Evolutionary conservation across 1,140 invertebrate species (phyloP), one percentile per base, ranked within the genome.

Genomic region (Chionoecetes opilio): DNA sequence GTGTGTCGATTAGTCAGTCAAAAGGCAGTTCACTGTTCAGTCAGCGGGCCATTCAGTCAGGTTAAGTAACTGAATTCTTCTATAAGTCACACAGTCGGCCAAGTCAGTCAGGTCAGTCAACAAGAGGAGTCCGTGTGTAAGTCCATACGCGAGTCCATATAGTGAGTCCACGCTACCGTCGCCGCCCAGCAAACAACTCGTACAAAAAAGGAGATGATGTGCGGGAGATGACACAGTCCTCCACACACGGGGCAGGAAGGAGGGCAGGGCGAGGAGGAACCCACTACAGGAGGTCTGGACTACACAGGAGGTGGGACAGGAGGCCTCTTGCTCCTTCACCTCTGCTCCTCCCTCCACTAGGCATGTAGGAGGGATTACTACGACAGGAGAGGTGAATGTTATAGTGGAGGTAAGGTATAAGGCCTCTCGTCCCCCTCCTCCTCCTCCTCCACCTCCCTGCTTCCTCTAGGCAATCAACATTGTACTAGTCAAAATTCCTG

Each of bases 401-500:
- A 75, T 21, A 75, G 21, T n/a, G 53, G 53, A 63, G 53, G 53
- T 21, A 63, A 9, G 3, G 14, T 21, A 63, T 26, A 75, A 75
- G 63, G 9, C 46, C 46, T 53, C 46, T 17, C 21, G 46, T 17
- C 46, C 46, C 9, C 63, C 26, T 2, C 63, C 11, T 75, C 63
- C 63, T 75, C 63, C 63, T 75, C 63, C 63, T 75, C 63, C 63
- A 75, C 21, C n/a, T 75, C 63, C 63, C 63, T n/a, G 63, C 63
- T 75, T 75, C 63, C 63, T 26, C 63, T 75, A 91, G 89, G 26
- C 63, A 91, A 35, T 94, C 41, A 91, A 85, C 90, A 90, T 94
- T 94, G 93, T 94, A 94, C 93, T 94, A 91, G 29, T 46, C 31
- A 91, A 90, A 41, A 86, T 94, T 94, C 93, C 93, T 94, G 93